Evolutionary conservation across 2,888 invertebrate genomes (phyloP).

Genomic region (Cheilosia impressa): DNA sequence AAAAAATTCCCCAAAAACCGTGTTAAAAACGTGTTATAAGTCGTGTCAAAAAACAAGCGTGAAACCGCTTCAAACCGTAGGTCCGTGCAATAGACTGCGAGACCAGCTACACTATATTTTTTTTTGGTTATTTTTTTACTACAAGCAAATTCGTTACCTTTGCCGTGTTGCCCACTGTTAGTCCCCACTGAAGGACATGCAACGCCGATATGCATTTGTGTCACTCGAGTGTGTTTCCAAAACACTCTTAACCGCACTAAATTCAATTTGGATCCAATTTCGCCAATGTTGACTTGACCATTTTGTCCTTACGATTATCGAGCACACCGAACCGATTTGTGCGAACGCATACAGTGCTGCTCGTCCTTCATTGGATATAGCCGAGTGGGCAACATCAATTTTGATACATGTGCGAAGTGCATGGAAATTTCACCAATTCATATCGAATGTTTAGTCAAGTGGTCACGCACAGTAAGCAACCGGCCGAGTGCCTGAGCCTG

Average conservation of each 20-base stretch:
- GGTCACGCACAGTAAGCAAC: background rate
- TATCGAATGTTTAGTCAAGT: constrained; percentile 44
- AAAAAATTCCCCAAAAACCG: no score
- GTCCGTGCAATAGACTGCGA: no score
- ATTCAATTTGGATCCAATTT: constrained; percentile 67
- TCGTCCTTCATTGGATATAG: constrained; percentile 3
- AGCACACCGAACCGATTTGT: constrained; percentile 4
- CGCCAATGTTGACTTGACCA: constrained; percentile 52
- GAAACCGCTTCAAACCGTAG: no score
- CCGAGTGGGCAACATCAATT: constrained; percentile 20
- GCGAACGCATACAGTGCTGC: background rate
- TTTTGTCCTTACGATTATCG: constrained; percentile 50
- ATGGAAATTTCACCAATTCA: constrained; percentile 13
- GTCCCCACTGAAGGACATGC: constrained; percentile 20
- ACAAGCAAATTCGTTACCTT: no score
- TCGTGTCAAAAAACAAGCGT: no score
- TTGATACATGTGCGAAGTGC: constrained; percentile 5
- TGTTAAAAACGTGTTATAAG: no score
- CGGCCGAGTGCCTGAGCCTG: background rate
- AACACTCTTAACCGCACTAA: constrained; percentile 63
- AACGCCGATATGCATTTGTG: background rate
- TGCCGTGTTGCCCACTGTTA: background rate
- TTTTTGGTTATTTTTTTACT: no score
- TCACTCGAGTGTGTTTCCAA: constrained; percentile 42
- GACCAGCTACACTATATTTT: no score